Percentiles rank a stretch among this genome's conserved stretches.
phyloP scores from a whole-genome alignment of 92 coral and sea anemone species.

The Umimayanthus chanpuru region DNA sequence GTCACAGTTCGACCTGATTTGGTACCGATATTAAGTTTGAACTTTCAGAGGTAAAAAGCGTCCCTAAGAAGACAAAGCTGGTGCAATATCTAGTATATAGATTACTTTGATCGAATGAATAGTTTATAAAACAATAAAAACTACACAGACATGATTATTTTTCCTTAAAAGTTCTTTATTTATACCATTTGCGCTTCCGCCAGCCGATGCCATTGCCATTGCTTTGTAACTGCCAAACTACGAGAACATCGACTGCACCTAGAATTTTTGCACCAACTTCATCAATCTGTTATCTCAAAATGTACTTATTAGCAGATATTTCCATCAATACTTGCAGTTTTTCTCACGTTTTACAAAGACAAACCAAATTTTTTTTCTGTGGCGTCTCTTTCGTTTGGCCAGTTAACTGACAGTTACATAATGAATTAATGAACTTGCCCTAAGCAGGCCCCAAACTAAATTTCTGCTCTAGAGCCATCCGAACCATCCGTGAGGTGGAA shows the following conservation, averaged over 20 bases:
- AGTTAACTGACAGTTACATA: background rate
- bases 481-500: no score
- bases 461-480: background rate
- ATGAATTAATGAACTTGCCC: background rate
- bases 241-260: conserved; percentile 2
- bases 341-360: background rate
- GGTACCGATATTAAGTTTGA: background rate
- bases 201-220: background rate
- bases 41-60: background rate
- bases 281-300: background rate
- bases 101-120: background rate
- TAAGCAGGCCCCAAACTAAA: background rate
- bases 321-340: conserved; percentile 7
- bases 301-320: background rate
- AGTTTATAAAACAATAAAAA: background rate
- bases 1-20: background rate
- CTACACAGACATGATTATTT: background rate
- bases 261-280: background rate
- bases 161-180: background rate
- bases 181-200: background rate
- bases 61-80: background rate
- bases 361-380: background rate
- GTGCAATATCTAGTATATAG: background rate
- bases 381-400: background rate
- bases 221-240: background rate